A percentile compares a stretch with the other conserved stretches of the same genome.
Conservation (phyloP, 2,113 vertebrate species). For the Procavia capensis region DNA sequence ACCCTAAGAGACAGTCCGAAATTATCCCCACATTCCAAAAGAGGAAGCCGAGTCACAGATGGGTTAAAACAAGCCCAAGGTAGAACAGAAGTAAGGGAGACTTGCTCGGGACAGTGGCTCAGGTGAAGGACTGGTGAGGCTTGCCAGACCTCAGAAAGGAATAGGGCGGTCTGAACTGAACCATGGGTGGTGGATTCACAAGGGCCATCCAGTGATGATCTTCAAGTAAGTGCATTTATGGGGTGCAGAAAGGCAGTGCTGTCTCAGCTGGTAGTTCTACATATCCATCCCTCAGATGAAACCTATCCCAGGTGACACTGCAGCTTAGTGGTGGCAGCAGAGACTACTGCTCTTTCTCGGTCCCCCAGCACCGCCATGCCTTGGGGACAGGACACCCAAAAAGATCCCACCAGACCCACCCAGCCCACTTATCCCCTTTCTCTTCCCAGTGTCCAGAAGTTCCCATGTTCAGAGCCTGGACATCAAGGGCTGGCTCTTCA, state of each 20-base stretch:
- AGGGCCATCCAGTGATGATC: not conserved
- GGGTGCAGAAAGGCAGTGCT: not conserved
- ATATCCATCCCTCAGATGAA: not conserved
- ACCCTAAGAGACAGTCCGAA: not conserved
- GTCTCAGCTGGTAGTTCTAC: not conserved
- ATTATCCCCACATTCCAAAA: not conserved
- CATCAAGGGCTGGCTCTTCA: conserved; percentile 54
- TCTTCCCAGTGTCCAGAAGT: not conserved
- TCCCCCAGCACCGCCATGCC: not conserved
- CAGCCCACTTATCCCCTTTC: not conserved
- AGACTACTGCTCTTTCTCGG: not conserved
- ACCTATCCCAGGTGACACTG: not conserved
- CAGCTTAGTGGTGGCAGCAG: not conserved
- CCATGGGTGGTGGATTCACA: too few species aligned
- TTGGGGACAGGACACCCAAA: not conserved
- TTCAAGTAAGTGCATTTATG: not conserved
- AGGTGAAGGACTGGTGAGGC: not conserved
- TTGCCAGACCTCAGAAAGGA: not conserved
- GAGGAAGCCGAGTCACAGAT: not conserved
- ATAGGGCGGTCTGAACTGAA: not conserved
- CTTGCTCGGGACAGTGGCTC: not conserved
- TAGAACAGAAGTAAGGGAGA: not conserved
- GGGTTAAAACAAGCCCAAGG: not conserved
- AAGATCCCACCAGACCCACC: not conserved
- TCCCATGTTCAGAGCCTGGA: not conserved